Conservation (phyloP, 2,797 vertebrate genomes). For the Neosilurus mollespiculum region DNA sequence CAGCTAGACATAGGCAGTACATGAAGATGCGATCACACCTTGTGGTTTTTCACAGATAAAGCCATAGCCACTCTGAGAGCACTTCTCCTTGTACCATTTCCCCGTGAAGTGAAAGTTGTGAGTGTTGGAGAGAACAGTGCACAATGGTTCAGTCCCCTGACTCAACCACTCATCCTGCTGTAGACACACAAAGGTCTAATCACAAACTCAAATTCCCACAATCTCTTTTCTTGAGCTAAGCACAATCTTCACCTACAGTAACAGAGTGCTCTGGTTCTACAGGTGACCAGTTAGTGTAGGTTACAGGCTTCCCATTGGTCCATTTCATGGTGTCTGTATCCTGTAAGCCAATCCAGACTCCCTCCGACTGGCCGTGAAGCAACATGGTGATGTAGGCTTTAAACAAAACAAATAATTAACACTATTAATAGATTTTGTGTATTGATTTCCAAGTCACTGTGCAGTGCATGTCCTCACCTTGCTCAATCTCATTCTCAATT, state of each 20-base stretch:
- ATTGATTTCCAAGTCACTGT: background rate
- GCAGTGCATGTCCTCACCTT: slow-evolving; percentile 77
- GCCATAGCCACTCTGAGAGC: slow-evolving; percentile 80
- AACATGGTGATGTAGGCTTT: slow-evolving; percentile 92
- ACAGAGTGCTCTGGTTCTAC: slow-evolving; percentile 60
- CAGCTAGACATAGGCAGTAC: background rate
- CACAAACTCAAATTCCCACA: background rate
- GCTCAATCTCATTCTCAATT: slow-evolving; percentile 85
- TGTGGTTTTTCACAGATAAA: slow-evolving; percentile 90
- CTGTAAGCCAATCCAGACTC: slow-evolving; percentile 87
- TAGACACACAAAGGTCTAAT: slow-evolving; percentile 8
- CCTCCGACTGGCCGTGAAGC: slow-evolving; percentile 80
- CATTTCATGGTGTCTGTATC: slow-evolving; percentile 78
- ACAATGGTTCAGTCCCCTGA: slow-evolving; percentile 68
- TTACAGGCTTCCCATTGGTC: slow-evolving; percentile 74
- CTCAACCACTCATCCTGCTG: slow-evolving; percentile 65
- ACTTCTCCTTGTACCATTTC: slow-evolving; percentile 90
- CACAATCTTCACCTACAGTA: slow-evolving; percentile 61
- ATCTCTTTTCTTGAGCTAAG: too few relatives aligned
- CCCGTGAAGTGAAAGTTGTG: slow-evolving; percentile 88
- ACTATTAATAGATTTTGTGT: background rate
- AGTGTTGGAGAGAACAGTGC: slow-evolving; percentile 85
- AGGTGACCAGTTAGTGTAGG: slow-evolving; percentile 84
- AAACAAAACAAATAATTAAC: slow-evolving; percentile 40
- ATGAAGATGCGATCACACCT: slow-evolving; percentile 67